phyloP scores from a whole-genome alignment of 2,113 vertebrate species.

The Callorhinus ursinus region DNA sequence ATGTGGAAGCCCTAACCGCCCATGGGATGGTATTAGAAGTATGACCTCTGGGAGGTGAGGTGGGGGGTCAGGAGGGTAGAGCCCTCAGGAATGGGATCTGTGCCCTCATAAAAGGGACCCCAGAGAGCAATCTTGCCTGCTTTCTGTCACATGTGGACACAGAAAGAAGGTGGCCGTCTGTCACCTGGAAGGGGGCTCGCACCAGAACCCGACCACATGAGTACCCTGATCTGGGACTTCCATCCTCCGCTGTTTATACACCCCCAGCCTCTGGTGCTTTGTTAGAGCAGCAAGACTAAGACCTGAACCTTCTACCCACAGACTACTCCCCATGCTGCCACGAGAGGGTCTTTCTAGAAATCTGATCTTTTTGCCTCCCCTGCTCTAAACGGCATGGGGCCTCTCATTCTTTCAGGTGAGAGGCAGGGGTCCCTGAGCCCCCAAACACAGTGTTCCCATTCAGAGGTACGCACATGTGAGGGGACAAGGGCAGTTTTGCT shows the following conservation, averaged over 20 bases:
- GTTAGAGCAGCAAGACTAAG: not conserved
- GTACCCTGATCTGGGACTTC: not conserved
- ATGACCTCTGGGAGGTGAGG: not conserved
- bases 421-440: not conserved
- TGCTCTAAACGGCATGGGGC: not conserved
- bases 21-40: not conserved
- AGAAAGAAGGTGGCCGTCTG: not conserved
- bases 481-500: not conserved
- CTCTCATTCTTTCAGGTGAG: not conserved
- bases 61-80: not conserved
- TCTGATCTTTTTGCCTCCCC: not conserved
- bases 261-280: not conserved
- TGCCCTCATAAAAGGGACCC: not conserved
- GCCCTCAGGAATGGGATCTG: not conserved
- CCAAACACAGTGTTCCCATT: not conserved
- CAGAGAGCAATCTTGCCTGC: not conserved
- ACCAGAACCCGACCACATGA: not conserved
- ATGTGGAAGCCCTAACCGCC: not conserved
- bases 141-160: not conserved
- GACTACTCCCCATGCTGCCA: not conserved
- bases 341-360: not conserved
- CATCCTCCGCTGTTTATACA: not conserved
- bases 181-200: not conserved
- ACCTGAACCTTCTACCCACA: not conserved
- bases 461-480: fast-evolving